phyloP scores from a whole-genome alignment of 2,888 invertebrate species.

The Alcis repandata region DNA sequence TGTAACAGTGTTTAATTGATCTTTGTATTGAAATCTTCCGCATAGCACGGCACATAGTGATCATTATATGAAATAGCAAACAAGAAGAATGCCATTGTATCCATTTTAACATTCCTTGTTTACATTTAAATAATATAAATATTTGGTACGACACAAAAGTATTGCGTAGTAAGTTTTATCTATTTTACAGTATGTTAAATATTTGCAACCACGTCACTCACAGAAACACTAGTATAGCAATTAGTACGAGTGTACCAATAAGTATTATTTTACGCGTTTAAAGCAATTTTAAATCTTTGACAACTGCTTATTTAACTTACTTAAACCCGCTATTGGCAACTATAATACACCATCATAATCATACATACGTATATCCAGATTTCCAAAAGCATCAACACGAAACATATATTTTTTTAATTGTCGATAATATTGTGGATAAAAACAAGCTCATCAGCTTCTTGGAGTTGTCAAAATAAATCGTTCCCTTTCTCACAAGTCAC shows the following conservation, averaged over 20 bases:
- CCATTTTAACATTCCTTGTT: slow-evolving; percentile 18
- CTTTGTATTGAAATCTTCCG: slow-evolving; percentile 38
- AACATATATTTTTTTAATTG: background rate
- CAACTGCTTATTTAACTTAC: no score
- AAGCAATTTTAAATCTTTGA: no score
- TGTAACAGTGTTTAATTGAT: slow-evolving; percentile 27
- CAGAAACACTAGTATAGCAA: no score
- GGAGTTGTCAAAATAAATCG: slow-evolving; percentile 35
- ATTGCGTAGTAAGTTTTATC: slow-evolving; percentile 15
- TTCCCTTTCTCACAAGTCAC: slow-evolving; percentile 28
- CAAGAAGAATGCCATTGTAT: slow-evolving; percentile 14
- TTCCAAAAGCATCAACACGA: background rate
- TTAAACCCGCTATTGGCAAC: no score
- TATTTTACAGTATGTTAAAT: slow-evolving; percentile 6
- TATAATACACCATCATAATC: no score
- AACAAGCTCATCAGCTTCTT: slow-evolving; percentile 29
- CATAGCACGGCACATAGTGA: slow-evolving; percentile 19
- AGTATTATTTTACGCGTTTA: no score
- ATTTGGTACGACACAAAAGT: slow-evolving; percentile 10
- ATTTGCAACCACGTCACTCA: background rate
- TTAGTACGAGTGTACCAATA: no score
- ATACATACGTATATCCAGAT: no score
- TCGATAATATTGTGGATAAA: background rate
- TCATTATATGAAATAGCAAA: slow-evolving; percentile 6
- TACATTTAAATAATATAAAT: slow-evolving; percentile 16